Conservation (phyloP, 2,888 invertebrate genomes). For the Caenorhabditis sinica region DNA sequence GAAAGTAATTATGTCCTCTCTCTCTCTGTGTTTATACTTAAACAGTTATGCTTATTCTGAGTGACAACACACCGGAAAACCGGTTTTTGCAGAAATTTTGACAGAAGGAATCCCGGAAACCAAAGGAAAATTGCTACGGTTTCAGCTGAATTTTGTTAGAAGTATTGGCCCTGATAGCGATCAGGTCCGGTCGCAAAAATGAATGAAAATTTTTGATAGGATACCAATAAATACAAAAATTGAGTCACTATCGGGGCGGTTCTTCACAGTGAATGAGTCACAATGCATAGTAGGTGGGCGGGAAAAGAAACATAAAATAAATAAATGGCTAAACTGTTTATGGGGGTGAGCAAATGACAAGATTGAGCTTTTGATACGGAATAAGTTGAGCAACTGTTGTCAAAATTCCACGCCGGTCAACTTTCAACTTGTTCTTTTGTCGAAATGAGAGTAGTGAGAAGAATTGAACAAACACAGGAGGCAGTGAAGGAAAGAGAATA, state of each 20-base stretch:
- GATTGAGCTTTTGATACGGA: background rate
- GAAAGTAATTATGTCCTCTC: constrained; percentile 33
- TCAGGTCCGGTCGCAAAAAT: constrained; percentile 9
- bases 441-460: constrained; percentile 1
- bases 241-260: constrained; percentile 47
- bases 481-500: constrained; percentile 1
- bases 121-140: background rate
- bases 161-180: background rate
- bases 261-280: constrained; percentile 53
- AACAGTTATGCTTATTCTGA: constrained; percentile 17
- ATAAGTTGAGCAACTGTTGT: background rate
- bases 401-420: background rate
- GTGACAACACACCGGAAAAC: background rate
- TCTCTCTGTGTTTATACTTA: background rate
- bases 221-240: constrained; percentile 44
- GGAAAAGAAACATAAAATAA: constrained; percentile 15
- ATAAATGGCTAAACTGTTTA: constrained; percentile 33
- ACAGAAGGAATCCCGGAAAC: background rate
- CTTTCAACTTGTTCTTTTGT: constrained; percentile 10
- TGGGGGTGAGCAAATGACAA: background rate
- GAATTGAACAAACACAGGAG: constrained; percentile 5
- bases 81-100: background rate
- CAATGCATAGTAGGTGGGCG: constrained; percentile 50
- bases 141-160: background rate
- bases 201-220: constrained; percentile 8